Percentiles rank a stretch among this genome's conserved stretches.
Evolutionary conservation across 2,888 invertebrate genomes (phyloP).

Genomic region (Catocala sponsa): DNA sequence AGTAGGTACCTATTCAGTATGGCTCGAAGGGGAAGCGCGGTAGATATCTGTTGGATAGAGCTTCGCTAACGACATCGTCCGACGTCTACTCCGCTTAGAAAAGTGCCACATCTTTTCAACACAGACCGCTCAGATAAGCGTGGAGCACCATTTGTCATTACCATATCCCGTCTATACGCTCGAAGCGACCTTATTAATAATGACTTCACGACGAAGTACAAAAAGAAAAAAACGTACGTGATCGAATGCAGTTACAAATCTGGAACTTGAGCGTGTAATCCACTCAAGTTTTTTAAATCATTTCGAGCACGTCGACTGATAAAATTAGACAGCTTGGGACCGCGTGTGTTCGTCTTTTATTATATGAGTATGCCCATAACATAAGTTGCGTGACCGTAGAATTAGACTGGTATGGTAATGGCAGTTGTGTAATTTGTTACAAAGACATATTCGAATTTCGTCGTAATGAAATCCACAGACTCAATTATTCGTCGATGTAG

Average conservation of each 20-base stretch:
- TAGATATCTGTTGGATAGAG: conserved; percentile 69
- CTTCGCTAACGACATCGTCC: conserved; percentile 69
- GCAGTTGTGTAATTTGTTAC: conserved; percentile 61
- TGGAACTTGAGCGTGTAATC: conserved; percentile 50
- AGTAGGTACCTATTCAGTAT: conserved; percentile 46
- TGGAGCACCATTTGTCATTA: conserved; percentile 75
- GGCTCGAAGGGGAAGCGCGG: conserved; percentile 56
- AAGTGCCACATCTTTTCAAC: conserved; percentile 71
- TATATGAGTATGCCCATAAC: conserved; percentile 54
- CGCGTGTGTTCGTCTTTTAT: conserved; percentile 58
- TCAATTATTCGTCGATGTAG: conserved; percentile 26
- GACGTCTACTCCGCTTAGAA: conserved; percentile 69
- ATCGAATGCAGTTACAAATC: conserved; percentile 45
- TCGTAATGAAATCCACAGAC: conserved; percentile 31
- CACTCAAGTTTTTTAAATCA: conserved; percentile 59
- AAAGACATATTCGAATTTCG: conserved; percentile 45
- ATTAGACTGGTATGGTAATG: conserved; percentile 64
- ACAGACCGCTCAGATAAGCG: conserved; percentile 68
- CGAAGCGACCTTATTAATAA: conserved; percentile 43
- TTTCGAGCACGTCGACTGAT: conserved; percentile 60
- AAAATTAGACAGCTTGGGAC: conserved; percentile 62
- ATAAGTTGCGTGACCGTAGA: conserved; percentile 65
- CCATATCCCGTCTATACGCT: conserved; percentile 63
- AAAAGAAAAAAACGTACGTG: conserved; percentile 41
- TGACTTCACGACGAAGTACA: conserved; percentile 24